Evolutionary conservation across 2,797 vertebrate genomes (phyloP), one percentile per base, ranked within the genome.

Genomic region (Synanceia verrucosa): DNA sequence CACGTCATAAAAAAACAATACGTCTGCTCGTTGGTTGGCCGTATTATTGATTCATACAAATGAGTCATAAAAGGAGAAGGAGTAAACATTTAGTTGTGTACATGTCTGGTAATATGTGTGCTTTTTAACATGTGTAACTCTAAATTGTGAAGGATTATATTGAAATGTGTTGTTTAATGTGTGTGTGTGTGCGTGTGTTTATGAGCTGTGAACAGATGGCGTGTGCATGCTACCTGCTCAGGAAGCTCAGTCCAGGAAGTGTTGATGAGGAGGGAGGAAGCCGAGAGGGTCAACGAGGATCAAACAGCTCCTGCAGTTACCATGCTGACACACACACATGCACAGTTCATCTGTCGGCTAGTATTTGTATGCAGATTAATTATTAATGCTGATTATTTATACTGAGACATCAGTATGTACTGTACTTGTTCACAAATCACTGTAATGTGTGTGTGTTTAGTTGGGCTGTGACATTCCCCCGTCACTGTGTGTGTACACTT

Each of bases 211-310:
- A 81, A 31, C 79, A 86, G 81, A 81, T 89, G 82, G 84, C 5
- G 9, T 44, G 51, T 44, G 60, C 65, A 55, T 19, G 24, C 48
- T 83, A 70, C 64, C 74, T 78, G 75, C 48, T 70, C 59, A 56
- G 59, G 60, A 82, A 60, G 58, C 72, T 66, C 26, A 23, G 47
- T 67, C 65, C 67, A 56, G 68, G 33, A 69, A 51, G 47, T 28
- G 68, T 44, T 60, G 47, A 55, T 58, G 26, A 77, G 59, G 68
- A 70, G 16, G 61, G 65, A 58, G 48, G 60, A 78, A 81, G 69
- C 34, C 36, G 13, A 36, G 71, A 81, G 76, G 87, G 86, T 90
- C 84, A 91, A 86, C 4, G 44, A 66, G 84, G 84, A 86, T 91
- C 83, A 89, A 87, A 86, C 46, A 41, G 66, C 82, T 84, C 75